A percentile compares a stretch with the other conserved stretches of the same genome.
Conservation (phyloP, 2,888 invertebrate genomes). For the Polietes domitor region DNA sequence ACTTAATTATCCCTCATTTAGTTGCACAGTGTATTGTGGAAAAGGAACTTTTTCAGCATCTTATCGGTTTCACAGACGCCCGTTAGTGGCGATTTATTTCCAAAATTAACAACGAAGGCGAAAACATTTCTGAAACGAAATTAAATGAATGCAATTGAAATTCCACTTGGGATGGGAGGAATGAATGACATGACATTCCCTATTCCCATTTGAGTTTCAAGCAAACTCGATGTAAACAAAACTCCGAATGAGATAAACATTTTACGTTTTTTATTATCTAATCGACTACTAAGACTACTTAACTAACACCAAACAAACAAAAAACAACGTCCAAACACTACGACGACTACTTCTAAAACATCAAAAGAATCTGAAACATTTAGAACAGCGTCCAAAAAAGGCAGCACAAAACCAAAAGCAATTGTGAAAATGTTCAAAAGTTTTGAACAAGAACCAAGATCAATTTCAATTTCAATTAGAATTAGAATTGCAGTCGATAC, state of each 20-base stretch:
- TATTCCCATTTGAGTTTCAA: background rate
- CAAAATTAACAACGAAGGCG: too few species aligned
- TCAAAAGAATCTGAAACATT: slow-evolving; percentile 14
- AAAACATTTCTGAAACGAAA: too few species aligned
- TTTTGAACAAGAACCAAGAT: background rate
- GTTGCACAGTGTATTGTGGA: too few species aligned
- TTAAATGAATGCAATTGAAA: too few species aligned
- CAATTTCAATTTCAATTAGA: slow-evolving; percentile 12
- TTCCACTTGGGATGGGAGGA: background rate
- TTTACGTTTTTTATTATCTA: slow-evolving; percentile 32
- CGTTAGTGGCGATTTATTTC: too few species aligned
- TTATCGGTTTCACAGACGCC: too few species aligned
- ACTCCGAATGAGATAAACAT: background rate
- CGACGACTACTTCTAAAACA: slow-evolving; percentile 9
- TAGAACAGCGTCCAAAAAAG: slow-evolving; percentile 11
- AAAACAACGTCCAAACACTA: background rate
- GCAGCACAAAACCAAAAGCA: background rate
- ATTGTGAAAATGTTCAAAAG: slow-evolving; percentile 18
- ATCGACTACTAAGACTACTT: background rate
- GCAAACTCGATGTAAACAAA: background rate
- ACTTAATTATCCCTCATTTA: too few species aligned
- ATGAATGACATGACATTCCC: background rate
- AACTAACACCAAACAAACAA: slow-evolving; percentile 6
- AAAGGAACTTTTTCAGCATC: too few species aligned
- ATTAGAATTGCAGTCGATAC: slow-evolving; percentile 12